Base-by-base conservation (phyloP, 2,797 vertebrate genomes). In the Hipposideros larvatus region DNA sequence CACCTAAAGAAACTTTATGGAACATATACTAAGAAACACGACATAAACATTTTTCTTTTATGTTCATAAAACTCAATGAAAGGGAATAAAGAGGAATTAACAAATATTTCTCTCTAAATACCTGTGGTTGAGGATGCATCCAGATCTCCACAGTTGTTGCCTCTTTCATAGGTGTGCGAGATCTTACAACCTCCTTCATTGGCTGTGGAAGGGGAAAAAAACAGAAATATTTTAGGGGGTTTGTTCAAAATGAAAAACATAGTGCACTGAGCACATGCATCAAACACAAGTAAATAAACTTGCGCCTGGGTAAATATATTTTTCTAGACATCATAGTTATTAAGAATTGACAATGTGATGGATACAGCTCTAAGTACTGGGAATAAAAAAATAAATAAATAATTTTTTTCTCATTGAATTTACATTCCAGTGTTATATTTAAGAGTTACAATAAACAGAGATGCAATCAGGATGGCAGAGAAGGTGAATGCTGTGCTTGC, bases 101-200 rank as follows among this genome's bases (percentile, higher is more conserved):
- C 8, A 63, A 83, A 0, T 22, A 18, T 80, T n/a, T 41, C 24
- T 41, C 24, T 5, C 57, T 91, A 91, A 75, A 61, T 96, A 97
- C 95, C 94, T 97, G 93, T 90, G 84, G 48, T 61, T 96, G 83
- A 1, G 91, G 73, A 78, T 97, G 95, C 91, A 63, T 89, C 96
- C 95, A 95, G 71, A 96, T 83, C 55, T 96, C 94, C 74, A 96
- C 59, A 83, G 78, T 87, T 21, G 89, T 96, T 78, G 68, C n/a
- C 16, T 95, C 83, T 87, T 93, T 97, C 89, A 93, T 55, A 7
- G 87, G 94, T 0, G 79, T 97, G 26, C 11, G 34, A 80, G 91
- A 83, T 87, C 26, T 43, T 7, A 87, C 5, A 43, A 68, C 37
- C 3, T 97, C 97, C 65, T 75, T 89, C 91, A 90, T 53, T 87